Percentiles rank a stretch among this genome's conserved stretches.
Conservation (phyloP, 30 jellyfish, hydroid and myxozoan species). For the Cassiopea xamachana region DNA sequence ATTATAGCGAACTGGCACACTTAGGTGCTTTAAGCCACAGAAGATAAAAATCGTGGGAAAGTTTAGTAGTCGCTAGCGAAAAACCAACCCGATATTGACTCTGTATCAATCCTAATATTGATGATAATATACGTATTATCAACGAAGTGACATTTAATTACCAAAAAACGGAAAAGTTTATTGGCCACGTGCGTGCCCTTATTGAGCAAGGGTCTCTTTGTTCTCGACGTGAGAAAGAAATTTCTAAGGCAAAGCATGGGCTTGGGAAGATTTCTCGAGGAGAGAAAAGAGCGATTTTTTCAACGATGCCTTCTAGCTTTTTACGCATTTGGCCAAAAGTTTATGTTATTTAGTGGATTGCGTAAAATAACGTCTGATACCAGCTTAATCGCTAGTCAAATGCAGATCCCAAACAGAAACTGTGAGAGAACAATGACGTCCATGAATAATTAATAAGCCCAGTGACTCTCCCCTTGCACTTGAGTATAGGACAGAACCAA, state of each 20-base stretch:
- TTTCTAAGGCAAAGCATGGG: slow-evolving; percentile 52
- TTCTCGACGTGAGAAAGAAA: slow-evolving; percentile 67
- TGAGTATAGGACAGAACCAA: neutral
- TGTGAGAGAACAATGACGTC: neutral
- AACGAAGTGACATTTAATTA: neutral
- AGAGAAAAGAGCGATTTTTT: neutral
- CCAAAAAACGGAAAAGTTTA: neutral
- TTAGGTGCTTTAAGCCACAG: neutral
- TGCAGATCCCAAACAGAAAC: neutral
- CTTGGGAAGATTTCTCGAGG: slow-evolving; percentile 27
- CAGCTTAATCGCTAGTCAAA: neutral
- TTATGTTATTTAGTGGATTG: neutral
- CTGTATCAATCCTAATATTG: neutral
- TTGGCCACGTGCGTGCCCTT: slow-evolving; percentile 47
- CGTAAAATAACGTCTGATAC: neutral
- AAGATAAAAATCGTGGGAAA: slow-evolving; percentile 6
- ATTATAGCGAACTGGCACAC: slow-evolving; percentile 2
- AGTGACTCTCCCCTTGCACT: neutral
- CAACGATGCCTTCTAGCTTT: neutral
- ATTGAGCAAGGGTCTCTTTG: slow-evolving; percentile 22
- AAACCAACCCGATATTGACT: neutral
- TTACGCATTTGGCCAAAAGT: neutral
- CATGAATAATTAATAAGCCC: neutral
- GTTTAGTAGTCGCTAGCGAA: neutral
- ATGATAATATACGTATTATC: neutral